These are phyloP conservation scores for Crypturellus tataupa DNA, from an alignment of 2,797 vertebrate species.

Conservation along the genomic window DNA sequence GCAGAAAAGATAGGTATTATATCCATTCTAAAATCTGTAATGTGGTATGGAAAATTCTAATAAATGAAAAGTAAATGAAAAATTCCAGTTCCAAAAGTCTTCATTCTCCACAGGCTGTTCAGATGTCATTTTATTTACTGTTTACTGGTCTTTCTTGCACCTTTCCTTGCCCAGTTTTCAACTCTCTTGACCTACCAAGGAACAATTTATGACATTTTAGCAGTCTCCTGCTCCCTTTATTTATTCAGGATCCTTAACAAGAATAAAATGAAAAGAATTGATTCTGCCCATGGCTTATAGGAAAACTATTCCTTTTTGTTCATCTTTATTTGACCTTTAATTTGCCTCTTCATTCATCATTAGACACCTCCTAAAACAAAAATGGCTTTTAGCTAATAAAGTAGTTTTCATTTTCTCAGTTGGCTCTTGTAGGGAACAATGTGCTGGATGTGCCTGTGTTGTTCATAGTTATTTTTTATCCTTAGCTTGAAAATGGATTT, in stretches of 20 bases:
- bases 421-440: not conserved
- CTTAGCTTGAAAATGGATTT: not conserved
- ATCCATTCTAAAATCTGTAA: not conserved
- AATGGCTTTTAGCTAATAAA: slow-evolving; percentile 1
- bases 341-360: not conserved
- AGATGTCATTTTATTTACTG: not conserved
- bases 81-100: not conserved
- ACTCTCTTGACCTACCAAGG: not conserved
- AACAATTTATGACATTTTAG: not conserved
- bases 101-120: not conserved
- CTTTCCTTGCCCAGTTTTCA: not conserved
- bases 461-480: not conserved
- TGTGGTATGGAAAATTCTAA: not conserved
- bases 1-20: not conserved
- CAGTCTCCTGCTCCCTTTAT: not conserved
- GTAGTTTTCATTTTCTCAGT: not conserved
- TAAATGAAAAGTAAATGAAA: accelerated
- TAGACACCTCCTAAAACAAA: not conserved
- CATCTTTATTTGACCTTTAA: not conserved
- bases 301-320: slow-evolving; percentile 17
- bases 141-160: not conserved
- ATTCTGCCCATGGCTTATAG: not conserved
- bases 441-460: not conserved
- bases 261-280: not conserved
- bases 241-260: slow-evolving; percentile 16